Evolutionary conservation across 1,140 invertebrate genomes (phyloP).

Genomic region (Varroa destructor): DNA sequence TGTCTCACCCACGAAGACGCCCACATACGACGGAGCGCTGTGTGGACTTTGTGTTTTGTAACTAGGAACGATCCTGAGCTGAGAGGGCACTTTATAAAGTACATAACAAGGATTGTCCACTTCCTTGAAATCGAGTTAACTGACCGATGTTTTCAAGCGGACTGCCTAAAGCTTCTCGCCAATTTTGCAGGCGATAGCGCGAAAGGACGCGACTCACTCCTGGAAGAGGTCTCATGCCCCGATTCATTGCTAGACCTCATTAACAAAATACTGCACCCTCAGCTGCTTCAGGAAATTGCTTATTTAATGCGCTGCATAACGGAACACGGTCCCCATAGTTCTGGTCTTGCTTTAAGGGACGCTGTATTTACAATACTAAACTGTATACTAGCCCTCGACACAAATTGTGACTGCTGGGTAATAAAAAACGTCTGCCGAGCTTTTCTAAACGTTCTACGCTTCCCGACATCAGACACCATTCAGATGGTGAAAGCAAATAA

Average conservation of each 20-base stretch:
- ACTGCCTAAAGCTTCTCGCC: not conserved
- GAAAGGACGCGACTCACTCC: not conserved
- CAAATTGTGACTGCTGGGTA: slow-evolving; percentile 6
- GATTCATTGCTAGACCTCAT: not conserved
- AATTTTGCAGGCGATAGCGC: not conserved
- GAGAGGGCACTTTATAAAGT: not conserved
- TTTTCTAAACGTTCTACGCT: not conserved
- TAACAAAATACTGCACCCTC: not conserved
- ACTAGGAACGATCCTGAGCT: not conserved
- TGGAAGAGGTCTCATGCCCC: not conserved
- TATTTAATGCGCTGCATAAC: not conserved
- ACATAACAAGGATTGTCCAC: not conserved
- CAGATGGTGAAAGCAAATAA: not conserved
- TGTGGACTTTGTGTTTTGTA: not conserved
- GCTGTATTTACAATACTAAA: not conserved
- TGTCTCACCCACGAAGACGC: not conserved
- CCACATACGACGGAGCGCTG: not conserved
- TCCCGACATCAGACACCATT: not conserved
- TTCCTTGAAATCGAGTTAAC: not conserved
- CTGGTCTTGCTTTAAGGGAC: not conserved
- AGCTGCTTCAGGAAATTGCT: slow-evolving; percentile 2
- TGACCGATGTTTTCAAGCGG: not conserved
- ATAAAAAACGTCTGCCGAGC: slow-evolving; percentile 10
- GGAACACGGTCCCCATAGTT: not conserved
- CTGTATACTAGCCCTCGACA: not conserved